Evolutionary conservation across 1,140 invertebrate species (phyloP), one percentile per base, ranked within the genome.

Genomic region (Leguminivora glycinivorella): DNA sequence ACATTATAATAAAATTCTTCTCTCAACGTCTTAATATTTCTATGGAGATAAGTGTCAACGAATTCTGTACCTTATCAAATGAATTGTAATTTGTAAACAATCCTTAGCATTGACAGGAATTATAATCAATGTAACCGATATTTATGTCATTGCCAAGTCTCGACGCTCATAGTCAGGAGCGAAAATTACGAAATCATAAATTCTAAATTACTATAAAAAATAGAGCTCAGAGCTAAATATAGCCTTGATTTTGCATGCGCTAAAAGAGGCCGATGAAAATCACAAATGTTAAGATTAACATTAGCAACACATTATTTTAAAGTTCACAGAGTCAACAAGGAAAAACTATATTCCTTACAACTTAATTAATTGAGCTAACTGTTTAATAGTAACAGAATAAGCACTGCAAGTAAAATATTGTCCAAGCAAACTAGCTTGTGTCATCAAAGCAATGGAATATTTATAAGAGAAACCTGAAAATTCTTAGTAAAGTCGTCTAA

Each of bases 61-160:
- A 52, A 52, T 52, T 52, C 47, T 22, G 47, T 6, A 17, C 7
- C 7, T 52, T 52, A 52, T 22, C 17, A 22, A 52, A 52, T 5
- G 17, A 22, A 22, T 10, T 22, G 6, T 52, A 22, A 52, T 52
- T 34, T 29, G 56, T 60, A 63, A 63, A 63, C 26, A 63, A 63
- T 34, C 58, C 58, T 63, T 63, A 63, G 58, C 26, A 63, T 63
- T 63, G 58, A 63, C 17, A n/a, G 26, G 14, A 2, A 22, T 52
- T 52, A 19, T 10, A 52, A 52, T 63, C 58, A 63, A 31, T 63
- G 58, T 63, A 9, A 63, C 58, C 31, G 58, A 63, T 31, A 22
- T 52, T 10, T 34, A 29, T 34, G 26, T 31, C 17, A n/a, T n/a
- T n/a, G 29, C n/a, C 47, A 52, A n/a, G n/a, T 22, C 47, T 52